Percentiles rank a stretch among this genome's conserved stretches.
Conservation (phyloP, 1,140 invertebrate species). For the Drosophila saltans region DNA sequence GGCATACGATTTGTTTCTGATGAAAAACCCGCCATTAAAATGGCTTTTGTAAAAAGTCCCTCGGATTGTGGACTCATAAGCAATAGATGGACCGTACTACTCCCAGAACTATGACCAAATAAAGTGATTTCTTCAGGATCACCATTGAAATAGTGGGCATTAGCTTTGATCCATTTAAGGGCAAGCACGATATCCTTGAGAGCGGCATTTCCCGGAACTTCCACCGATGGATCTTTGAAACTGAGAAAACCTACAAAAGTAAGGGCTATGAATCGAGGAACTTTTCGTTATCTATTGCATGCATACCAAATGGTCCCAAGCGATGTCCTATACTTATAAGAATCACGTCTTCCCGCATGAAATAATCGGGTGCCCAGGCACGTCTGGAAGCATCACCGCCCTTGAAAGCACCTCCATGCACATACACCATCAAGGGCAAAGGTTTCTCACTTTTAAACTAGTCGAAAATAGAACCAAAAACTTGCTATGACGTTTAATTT, state of each 20-base stretch:
- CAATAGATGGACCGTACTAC: conserved; percentile 70
- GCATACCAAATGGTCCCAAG: conserved; percentile 82
- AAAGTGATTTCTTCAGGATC: conserved; percentile 85
- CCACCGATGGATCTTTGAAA: conserved; percentile 86
- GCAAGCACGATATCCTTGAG: conserved; percentile 84
- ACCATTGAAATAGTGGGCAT: conserved; percentile 86
- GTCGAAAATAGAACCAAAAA: background rate
- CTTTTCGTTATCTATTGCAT: background rate
- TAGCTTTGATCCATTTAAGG: conserved; percentile 86
- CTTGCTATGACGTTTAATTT: background rate
- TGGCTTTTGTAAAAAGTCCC: conserved; percentile 86
- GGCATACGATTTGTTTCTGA: conserved; percentile 55
- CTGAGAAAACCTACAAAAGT: conserved; percentile 83
- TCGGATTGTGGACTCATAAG: conserved; percentile 62
- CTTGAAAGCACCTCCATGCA: conserved; percentile 88
- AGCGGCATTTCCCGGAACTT: conserved; percentile 85
- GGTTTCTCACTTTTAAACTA: conserved; percentile 54
- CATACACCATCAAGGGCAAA: conserved; percentile 87
- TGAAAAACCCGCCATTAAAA: conserved; percentile 84
- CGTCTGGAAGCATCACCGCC: conserved; percentile 82
- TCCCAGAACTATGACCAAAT: conserved; percentile 85
- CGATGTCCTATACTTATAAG: conserved; percentile 84
- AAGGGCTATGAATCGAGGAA: conserved; percentile 7
- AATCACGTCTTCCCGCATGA: conserved; percentile 84
- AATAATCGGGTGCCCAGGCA: conserved; percentile 84